Evolutionary conservation across 2,888 invertebrate genomes (phyloP).

Genomic region (Drosophila flavopinicola): DNA sequence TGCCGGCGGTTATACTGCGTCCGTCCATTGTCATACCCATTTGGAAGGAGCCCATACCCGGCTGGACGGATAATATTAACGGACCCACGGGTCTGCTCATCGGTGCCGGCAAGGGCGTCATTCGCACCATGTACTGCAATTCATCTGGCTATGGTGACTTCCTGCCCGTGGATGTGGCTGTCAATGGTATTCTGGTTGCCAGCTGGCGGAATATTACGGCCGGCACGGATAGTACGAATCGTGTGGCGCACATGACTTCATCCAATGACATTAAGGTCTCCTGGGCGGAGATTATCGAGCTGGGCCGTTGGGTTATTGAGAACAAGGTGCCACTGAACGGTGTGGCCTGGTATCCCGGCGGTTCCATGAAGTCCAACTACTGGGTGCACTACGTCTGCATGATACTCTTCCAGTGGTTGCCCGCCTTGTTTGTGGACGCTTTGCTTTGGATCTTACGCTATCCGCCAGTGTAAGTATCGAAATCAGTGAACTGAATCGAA

Average conservation of each 20-base stretch:
- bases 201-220: constrained; percentile 79
- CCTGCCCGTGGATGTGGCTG: constrained; percentile 91
- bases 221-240: constrained; percentile 69
- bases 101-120: constrained; percentile 93
- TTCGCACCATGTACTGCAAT: constrained; percentile 94
- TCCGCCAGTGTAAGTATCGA: constrained; percentile 91
- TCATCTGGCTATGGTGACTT: constrained; percentile 91
- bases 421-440: constrained; percentile 93
- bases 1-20: constrained; percentile 92
- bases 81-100: constrained; percentile 94
- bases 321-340: constrained; percentile 93
- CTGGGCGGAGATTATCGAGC: constrained; percentile 94
- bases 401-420: constrained; percentile 94
- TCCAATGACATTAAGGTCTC: constrained; percentile 92
- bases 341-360: constrained; percentile 94
- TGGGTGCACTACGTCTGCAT: constrained; percentile 92
- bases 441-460: constrained; percentile 92
- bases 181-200: constrained; percentile 87
- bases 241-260: constrained; percentile 91
- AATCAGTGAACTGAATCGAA: background rate
- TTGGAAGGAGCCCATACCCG: constrained; percentile 93
- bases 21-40: constrained; percentile 96
- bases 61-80: constrained; percentile 97
- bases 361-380: constrained; percentile 92
- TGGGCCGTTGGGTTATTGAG: constrained; percentile 91